Evolutionary conservation across 2,113 vertebrate species (phyloP).

Genomic region (Malurus cyaneus): DNA sequence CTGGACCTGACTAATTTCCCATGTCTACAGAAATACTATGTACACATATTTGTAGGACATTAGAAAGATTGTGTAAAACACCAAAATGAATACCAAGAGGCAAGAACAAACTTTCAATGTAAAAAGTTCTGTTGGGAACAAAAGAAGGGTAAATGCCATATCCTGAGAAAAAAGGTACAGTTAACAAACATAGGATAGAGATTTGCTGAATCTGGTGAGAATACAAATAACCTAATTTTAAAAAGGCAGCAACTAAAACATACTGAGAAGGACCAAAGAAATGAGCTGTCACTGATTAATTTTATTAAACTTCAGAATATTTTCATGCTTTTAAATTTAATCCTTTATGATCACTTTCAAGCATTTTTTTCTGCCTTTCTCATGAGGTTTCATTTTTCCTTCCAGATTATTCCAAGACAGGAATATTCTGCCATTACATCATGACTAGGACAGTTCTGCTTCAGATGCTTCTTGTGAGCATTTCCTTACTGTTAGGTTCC

Average conservation of each 20-base stretch:
- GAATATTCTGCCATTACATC: neutral
- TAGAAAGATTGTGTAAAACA: neutral
- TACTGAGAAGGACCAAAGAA: neutral
- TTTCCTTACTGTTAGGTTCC: neutral
- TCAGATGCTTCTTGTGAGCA: neutral
- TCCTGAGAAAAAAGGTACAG: neutral
- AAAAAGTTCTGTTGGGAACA: neutral
- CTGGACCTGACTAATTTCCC: neutral
- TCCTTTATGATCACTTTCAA: neutral
- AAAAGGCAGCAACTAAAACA: neutral
- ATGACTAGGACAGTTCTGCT: neutral
- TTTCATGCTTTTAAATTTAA: neutral
- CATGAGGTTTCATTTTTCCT: neutral
- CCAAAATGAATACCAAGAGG: neutral
- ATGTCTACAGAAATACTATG: neutral
- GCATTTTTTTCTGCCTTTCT: neutral
- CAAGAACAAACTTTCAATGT: neutral
- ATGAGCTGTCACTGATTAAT: neutral
- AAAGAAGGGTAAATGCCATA: neutral
- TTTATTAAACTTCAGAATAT: neutral
- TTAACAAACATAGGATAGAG: neutral
- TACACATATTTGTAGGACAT: neutral
- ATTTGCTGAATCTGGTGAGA: neutral
- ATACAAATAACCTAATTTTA: neutral
- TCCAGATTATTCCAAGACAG: neutral